Conservation (phyloP, 2,888 invertebrate genomes). For the Tillus elongatus region DNA sequence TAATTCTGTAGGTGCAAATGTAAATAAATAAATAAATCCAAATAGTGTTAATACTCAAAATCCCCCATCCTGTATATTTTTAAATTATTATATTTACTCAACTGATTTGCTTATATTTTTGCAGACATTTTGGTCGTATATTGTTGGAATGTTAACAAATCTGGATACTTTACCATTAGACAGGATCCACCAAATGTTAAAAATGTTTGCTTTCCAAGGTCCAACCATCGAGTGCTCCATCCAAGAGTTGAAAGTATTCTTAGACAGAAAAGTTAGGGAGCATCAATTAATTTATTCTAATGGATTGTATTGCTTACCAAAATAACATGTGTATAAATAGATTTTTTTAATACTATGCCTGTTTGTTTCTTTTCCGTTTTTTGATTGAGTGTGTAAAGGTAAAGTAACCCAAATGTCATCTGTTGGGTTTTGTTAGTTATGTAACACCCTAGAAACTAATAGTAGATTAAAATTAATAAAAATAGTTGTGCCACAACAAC, state of each 20-base stretch:
- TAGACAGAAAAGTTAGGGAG: slow-evolving; percentile 87
- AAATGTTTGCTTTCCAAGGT: slow-evolving; percentile 93
- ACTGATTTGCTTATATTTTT: too few species aligned
- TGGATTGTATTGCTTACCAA: slow-evolving; percentile 81
- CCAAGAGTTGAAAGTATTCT: slow-evolving; percentile 77
- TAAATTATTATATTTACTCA: slow-evolving; percentile 17
- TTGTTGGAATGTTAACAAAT: slow-evolving; percentile 94
- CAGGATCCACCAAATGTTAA: slow-evolving; percentile 90
- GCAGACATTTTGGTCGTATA: slow-evolving; percentile 89
- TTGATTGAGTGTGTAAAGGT: too few species aligned
- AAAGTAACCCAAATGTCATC: too few species aligned
- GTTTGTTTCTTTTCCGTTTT: too few species aligned
- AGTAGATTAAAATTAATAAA: too few species aligned
- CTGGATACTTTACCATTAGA: slow-evolving; percentile 84
- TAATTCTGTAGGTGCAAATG: too few species aligned
- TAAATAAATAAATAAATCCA: neutral
- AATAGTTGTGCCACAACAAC: too few species aligned
- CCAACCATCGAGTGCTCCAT: slow-evolving; percentile 80
- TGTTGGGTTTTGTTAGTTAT: too few species aligned
- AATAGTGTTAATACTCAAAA: neutral
- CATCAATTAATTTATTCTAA: slow-evolving; percentile 78
- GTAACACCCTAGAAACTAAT: too few species aligned
- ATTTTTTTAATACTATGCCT: too few species aligned
- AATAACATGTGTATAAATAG: too few species aligned
- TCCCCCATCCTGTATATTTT: neutral